Evolutionary conservation across 1,140 invertebrate species (phyloP).

Genomic region (Hypsibius dujardini): DNA sequence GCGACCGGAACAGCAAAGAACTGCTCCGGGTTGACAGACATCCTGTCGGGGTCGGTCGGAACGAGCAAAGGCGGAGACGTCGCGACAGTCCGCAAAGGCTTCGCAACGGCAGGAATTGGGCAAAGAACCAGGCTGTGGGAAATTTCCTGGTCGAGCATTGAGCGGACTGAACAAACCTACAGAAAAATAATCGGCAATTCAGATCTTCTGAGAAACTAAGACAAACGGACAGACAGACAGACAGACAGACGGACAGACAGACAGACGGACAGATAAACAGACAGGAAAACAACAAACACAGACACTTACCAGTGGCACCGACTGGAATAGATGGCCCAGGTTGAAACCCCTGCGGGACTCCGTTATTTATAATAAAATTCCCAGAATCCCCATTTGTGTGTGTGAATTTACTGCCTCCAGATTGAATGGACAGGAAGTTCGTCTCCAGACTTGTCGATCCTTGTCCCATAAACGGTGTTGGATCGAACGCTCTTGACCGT

Average conservation of each 20-base stretch:
- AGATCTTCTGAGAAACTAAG: no score
- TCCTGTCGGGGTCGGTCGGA: neutral
- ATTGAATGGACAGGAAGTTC: slow-evolving; percentile 15
- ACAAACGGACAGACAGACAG: no score
- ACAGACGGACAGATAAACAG: neutral
- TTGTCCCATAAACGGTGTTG: no score
- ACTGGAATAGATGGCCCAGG: no score
- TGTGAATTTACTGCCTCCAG: neutral
- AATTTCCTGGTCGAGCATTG: no score
- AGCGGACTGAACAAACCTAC: no score
- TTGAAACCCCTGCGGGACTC: no score
- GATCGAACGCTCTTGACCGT: no score
- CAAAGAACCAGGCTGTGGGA: no score
- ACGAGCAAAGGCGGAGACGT: slow-evolving; percentile 12
- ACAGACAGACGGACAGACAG: no score
- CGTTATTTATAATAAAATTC: neutral
- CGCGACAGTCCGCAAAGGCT: slow-evolving; percentile 9
- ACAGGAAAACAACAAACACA: neutral
- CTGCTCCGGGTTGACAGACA: neutral
- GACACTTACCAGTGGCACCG: no score
- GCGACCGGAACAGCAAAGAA: neutral
- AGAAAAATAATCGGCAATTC: no score
- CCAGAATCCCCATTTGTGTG: neutral
- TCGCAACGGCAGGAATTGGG: neutral
- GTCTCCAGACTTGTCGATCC: slow-evolving; percentile 7